Base-by-base conservation (phyloP, 2,888 invertebrate genomes). In the Galerucella calmariensis region DNA sequence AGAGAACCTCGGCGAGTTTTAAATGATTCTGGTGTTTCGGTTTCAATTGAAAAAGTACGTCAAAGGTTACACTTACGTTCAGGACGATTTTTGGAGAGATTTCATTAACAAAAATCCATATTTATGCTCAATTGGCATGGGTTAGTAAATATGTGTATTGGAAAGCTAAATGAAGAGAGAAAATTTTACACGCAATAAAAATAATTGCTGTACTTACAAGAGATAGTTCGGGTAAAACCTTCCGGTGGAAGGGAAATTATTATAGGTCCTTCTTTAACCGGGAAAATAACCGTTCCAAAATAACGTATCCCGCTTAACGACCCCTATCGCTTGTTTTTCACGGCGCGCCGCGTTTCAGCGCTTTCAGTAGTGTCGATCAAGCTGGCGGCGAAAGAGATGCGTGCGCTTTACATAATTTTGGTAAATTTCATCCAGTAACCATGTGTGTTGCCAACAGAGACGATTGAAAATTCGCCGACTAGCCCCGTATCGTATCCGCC, bases 371-470 rank as follows among this genome's bases (percentile, higher is more conserved):
- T 78, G 73, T 78, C 76, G 75, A 76, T 69, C 73, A 72, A 73
- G 71, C 75, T 61, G 75, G 72, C 73, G 75, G 73, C 59, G 72
- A 63, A 63, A 63, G 63, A 71, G 76, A 69, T 73, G 73, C 73
- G 76, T 72, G 74, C 71, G 68, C 56, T 71, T 72, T 72, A 67
- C 69, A 67, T 68, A 56, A 62, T 61, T 74, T 72, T 69, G 72
- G 46, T 66, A 72, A 68, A 67, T 67, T 73, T 53, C 67, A 62
- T 74, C 72, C 72, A 74, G 67, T 73, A 71, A 72, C 74, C 77
- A 77, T 77, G 77, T 74, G 77, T 75, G 77, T 71, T 72, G 66
- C 70, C 74, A 74, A 74, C 74, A 68, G 75, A 75, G 71, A 73
- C 73, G 75, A 69, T 69, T 62, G 62, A 69, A 62, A 61, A 27